A percentile compares a stretch with the other conserved stretches of the same genome.
These are phyloP conservation scores for Antigone vipio DNA, from an alignment of 2,113 vertebrate genomes.

Conservation along the genomic window DNA sequence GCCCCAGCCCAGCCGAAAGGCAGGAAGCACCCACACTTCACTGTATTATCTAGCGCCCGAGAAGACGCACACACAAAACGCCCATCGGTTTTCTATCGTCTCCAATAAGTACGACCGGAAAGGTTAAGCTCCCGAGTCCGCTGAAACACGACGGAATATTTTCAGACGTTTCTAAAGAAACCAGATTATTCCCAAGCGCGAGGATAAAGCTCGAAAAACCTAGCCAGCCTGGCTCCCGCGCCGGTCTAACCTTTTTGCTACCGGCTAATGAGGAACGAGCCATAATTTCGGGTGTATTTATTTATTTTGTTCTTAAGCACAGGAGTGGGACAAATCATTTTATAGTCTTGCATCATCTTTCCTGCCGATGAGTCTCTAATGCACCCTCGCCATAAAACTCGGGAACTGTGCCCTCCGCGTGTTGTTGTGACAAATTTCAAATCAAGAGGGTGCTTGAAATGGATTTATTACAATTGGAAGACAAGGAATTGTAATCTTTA, in stretches of 20 bases:
- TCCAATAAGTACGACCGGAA: background rate
- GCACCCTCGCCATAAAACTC: constrained; percentile 28
- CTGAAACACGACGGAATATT: constrained; percentile 52
- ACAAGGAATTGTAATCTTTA: constrained; percentile 75
- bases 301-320: background rate
- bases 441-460: constrained; percentile 72
- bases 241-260: constrained; percentile 49
- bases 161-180: constrained; percentile 61
- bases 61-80: background rate
- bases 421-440: constrained; percentile 73
- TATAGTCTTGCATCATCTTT: constrained; percentile 45
- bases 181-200: constrained; percentile 54
- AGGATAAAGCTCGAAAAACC: constrained; percentile 24
- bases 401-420: constrained; percentile 55
- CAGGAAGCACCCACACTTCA: fast-evolving
- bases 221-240: constrained; percentile 61
- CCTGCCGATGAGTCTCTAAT: constrained; percentile 22
- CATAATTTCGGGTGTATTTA: constrained; percentile 22
- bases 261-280: constrained; percentile 64
- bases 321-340: constrained; percentile 32
- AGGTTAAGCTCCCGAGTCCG: constrained; percentile 49
- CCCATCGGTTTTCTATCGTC: background rate
- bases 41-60: background rate
- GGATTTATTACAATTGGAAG: constrained; percentile 76
- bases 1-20: too few species aligned